These are phyloP conservation scores for Phaenicophaeus curvirostris DNA, from an alignment of 2,797 vertebrate species.

Conservation along the genomic window DNA sequence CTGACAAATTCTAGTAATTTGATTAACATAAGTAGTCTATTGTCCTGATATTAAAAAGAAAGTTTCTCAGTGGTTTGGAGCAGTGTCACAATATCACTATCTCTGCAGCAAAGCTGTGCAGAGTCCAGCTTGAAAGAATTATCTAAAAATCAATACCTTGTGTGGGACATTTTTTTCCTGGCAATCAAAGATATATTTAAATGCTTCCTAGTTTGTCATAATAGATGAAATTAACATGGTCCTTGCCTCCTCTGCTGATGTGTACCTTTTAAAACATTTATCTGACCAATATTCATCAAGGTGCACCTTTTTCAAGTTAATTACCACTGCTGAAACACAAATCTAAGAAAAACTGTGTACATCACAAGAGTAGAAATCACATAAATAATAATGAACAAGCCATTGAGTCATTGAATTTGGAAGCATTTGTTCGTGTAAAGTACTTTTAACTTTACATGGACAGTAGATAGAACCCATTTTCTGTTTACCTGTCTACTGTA, in stretches of 20 bases:
- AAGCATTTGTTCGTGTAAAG: neutral
- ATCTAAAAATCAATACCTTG: neutral
- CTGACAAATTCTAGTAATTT: neutral
- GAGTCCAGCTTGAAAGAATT: neutral
- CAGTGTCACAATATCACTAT: neutral
- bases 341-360: neutral
- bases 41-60: neutral
- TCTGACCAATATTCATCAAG: neutral
- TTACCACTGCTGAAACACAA: neutral
- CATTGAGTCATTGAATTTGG: neutral
- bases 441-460: neutral
- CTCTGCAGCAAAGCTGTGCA: neutral
- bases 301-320: neutral
- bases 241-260: neutral
- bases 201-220: neutral
- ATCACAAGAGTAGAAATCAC: neutral
- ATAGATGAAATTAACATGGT: neutral
- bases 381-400: neutral
- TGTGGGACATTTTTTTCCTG: neutral
- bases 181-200: neutral
- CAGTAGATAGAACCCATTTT: neutral
- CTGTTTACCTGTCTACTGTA: neutral
- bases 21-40: neutral
- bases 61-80: neutral
- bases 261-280: slow-evolving; percentile 38